These are phyloP conservation scores for Erythrolamprus reginae DNA, from an alignment of 2,113 vertebrate genomes.

Conservation along the genomic window DNA sequence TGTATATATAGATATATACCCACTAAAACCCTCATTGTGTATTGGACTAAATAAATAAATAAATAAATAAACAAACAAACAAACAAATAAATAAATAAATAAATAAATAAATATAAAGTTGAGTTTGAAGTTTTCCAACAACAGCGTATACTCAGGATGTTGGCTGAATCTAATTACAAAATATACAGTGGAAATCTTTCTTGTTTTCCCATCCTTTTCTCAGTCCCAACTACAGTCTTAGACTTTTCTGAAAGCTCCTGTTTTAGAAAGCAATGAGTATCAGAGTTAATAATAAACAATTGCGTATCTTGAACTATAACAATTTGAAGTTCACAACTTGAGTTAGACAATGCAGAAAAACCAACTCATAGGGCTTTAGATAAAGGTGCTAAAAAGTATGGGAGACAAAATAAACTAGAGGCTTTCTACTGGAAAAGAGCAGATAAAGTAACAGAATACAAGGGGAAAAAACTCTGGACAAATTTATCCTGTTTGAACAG, in stretches of 20 bases:
- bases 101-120: too few species aligned
- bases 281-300: not conserved
- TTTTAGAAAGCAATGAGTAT: not conserved
- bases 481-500: not conserved
- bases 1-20: too few species aligned
- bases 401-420: not conserved
- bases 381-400: not conserved
- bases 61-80: too few species aligned
- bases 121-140: not conserved
- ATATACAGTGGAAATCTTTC: not conserved
- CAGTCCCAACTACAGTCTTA: not conserved
- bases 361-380: not conserved
- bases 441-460: not conserved
- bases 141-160: not conserved
- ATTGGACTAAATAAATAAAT: too few species aligned
- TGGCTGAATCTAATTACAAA: not conserved
- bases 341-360: not conserved
- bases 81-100: too few species aligned
- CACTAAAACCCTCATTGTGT: too few species aligned
- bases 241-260: not conserved
- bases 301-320: not conserved
- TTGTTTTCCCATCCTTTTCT: not conserved
- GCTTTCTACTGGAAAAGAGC: not conserved
- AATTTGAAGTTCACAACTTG: not conserved
- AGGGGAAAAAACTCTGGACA: not conserved